These are phyloP conservation scores for Rhinoderma darwinii DNA, from an alignment of 2,113 vertebrate species.

Conservation along the genomic window DNA sequence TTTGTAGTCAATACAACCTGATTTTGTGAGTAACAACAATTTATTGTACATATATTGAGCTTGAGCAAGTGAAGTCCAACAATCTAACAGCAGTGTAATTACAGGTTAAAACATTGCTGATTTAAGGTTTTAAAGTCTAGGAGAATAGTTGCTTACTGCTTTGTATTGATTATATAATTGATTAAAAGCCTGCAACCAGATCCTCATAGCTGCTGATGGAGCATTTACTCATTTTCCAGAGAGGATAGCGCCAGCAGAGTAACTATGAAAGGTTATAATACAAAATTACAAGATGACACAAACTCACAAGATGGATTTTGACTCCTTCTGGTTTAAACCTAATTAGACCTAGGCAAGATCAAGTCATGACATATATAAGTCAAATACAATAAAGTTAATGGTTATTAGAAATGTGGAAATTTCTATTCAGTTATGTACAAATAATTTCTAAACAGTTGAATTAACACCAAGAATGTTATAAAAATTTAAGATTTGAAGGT, in stretches of 20 bases:
- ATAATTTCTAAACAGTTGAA: not conserved
- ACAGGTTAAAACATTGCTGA: conserved; percentile 33
- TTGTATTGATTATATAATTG: conserved; percentile 51
- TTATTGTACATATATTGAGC: conserved; percentile 8
- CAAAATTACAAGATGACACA: conserved; percentile 34
- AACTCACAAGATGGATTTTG: conserved; percentile 29
- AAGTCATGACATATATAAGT: not conserved
- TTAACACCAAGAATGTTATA: not conserved
- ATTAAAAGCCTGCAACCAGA: conserved; percentile 44
- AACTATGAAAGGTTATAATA: conserved; percentile 33
- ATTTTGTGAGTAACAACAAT: conserved; percentile 5
- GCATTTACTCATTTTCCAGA: conserved; percentile 43
- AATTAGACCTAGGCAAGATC: conserved; percentile 32
- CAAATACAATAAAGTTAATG: conserved; percentile 21
- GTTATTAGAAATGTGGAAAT: not conserved
- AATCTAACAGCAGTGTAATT: conserved; percentile 35
- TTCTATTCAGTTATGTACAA: not conserved
- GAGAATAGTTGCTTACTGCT: conserved; percentile 37
- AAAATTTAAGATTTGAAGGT: not conserved
- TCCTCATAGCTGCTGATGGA: conserved; percentile 40
- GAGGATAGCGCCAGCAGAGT: conserved; percentile 24
- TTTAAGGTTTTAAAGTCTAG: conserved; percentile 21
- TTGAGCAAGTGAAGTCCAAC: not conserved
- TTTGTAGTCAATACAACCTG: not conserved
- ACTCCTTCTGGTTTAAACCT: conserved; percentile 11